These are phyloP conservation scores for Melanchra persicariae DNA, from an alignment of 2,888 invertebrate species.

Conservation along the genomic window DNA sequence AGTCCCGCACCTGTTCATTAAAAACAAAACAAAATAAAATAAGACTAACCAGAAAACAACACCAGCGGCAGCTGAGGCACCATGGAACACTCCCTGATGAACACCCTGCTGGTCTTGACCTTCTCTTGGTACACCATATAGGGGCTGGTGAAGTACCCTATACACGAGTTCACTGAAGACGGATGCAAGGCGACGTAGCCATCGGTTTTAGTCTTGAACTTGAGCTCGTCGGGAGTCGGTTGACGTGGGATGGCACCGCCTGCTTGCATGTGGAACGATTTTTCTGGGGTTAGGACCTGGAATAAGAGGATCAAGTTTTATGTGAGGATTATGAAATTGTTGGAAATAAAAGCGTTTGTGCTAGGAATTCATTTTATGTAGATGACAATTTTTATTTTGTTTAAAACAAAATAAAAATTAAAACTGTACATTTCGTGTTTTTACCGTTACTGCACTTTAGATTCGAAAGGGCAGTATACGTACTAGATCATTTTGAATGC, in stretches of 20 bases:
- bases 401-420: too few species aligned
- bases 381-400: too few species aligned
- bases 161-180: constrained; percentile 93
- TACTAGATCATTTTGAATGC: too few species aligned
- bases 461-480: too few species aligned
- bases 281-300: constrained; percentile 94
- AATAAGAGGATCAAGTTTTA: neutral
- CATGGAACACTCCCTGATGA: constrained; percentile 95
- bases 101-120: constrained; percentile 94
- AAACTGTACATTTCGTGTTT: too few species aligned
- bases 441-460: too few species aligned
- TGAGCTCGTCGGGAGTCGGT: constrained; percentile 93
- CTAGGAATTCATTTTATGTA: too few species aligned
- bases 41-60: constrained; percentile 90
- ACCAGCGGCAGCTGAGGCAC: constrained; percentile 94
- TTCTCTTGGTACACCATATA: constrained; percentile 96
- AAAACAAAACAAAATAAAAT: neutral
- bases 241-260: constrained; percentile 94
- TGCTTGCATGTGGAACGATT: constrained; percentile 93
- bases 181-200: constrained; percentile 94
- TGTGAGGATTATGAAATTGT: too few species aligned
- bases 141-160: constrained; percentile 93
- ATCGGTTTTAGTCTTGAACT: constrained; percentile 94
- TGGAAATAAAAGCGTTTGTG: too few species aligned
- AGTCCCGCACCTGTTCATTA: too few species aligned